phyloP scores from a whole-genome alignment of 2,113 vertebrate species.

The Cebidichthys violaceus region DNA sequence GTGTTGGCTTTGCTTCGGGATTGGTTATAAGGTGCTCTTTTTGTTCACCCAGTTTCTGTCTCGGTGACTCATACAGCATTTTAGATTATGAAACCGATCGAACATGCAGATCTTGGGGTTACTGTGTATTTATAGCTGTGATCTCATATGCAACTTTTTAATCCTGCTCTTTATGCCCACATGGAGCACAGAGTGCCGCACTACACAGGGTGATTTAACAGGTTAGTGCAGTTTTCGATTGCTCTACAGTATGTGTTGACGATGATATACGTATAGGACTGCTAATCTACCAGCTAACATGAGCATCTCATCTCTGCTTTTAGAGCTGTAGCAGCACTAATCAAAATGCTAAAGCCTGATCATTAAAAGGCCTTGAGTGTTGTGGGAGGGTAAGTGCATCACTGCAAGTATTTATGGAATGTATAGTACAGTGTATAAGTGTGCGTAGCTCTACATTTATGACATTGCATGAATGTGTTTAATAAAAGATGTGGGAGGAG shows the following conservation, averaged over 20 bases:
- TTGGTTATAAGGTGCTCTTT: constrained; percentile 16
- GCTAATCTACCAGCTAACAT: constrained; percentile 48
- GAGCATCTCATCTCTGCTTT: constrained; percentile 48
- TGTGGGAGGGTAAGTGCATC: constrained; percentile 33
- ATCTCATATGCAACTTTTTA: constrained; percentile 76
- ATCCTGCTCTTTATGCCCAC: constrained; percentile 72
- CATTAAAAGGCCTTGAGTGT: constrained; percentile 40
- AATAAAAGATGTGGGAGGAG: constrained; percentile 5
- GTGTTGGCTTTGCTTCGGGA: not conserved
- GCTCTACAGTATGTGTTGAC: constrained; percentile 50
- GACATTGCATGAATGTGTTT: not conserved
- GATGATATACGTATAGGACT: constrained; percentile 38
- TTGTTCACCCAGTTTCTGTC: constrained; percentile 27
- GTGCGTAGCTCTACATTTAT: not conserved
- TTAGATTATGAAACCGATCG: constrained; percentile 74
- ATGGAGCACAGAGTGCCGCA: constrained; percentile 45
- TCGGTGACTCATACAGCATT: constrained; percentile 66
- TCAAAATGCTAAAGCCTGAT: constrained; percentile 44
- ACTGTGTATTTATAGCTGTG: constrained; percentile 75
- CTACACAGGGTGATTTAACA: constrained; percentile 70
- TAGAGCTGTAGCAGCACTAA: constrained; percentile 45
- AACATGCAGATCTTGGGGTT: constrained; percentile 60
- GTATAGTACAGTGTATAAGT: constrained; percentile 20
- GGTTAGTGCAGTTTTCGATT: constrained; percentile 38
- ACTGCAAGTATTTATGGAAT: constrained; percentile 11